Conservation (phyloP, 2,797 vertebrate species). For the Paguma larvata region DNA sequence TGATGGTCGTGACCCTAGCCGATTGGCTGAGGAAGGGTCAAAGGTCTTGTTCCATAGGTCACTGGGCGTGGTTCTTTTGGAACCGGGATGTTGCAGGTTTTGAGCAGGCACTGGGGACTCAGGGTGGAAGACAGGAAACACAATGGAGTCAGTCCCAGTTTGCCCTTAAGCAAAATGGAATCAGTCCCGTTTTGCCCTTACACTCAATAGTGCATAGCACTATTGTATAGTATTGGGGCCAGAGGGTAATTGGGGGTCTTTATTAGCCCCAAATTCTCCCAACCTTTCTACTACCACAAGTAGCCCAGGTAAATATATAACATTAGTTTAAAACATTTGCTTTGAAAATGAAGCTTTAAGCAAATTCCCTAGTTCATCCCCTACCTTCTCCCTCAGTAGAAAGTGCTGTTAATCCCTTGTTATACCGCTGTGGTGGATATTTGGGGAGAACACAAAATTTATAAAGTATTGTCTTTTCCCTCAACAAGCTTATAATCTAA, state of each 20-base stretch:
- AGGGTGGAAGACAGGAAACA: no score
- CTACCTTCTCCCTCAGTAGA: background rate
- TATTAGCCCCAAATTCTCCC: background rate
- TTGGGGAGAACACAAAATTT: background rate
- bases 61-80: no score
- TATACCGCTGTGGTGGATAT: background rate
- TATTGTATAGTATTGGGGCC: background rate
- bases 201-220: background rate
- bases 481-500: background rate
- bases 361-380: background rate
- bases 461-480: background rate
- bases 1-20: no score
- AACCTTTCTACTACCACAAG: background rate
- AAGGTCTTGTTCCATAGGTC: no score
- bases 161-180: no score
- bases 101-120: no score
- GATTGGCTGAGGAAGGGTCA: no score
- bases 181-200: no score
- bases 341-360: slow-evolving; percentile 28
- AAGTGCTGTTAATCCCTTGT: background rate
- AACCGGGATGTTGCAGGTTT: no score
- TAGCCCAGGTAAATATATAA: background rate
- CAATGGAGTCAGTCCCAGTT: no score
- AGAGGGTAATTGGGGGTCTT: background rate
- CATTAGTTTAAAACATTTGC: background rate